Evolutionary conservation across 2,888 invertebrate genomes (phyloP), one percentile per base, ranked within the genome.

Genomic region (Drosophila stalkeri): DNA sequence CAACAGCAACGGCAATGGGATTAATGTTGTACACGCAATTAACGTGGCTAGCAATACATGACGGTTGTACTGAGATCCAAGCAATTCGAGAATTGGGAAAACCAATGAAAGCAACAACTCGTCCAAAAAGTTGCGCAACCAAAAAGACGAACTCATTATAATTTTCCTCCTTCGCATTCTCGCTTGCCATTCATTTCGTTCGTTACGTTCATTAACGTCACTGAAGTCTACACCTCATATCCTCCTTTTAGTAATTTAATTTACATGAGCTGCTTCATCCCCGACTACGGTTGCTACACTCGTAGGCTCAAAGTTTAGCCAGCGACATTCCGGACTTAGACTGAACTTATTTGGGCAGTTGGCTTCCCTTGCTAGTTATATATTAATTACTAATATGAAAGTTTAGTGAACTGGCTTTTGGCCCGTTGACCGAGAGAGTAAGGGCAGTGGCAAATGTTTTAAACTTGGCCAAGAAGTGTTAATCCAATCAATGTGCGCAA

Each of bases 301-400:
- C 46, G 71, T 57, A n/a, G 35, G 66, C 54, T 52, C 63, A 83
- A 84, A 86, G 49, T 81, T 84, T 77, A 67, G 56, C 46, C 66
- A 62, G 56, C 69, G 80, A 73, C 73, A 80, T 76, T 73, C 63
- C 7, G n/a, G 27, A 11, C 47, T 47, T 49, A 49, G 72, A 39
- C 59, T 31, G 59, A n/a, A 41, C 64, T 65, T 49, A 35, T 51
- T 33, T 23, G 35, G 35, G 2, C 54, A 18, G 35, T 27, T 60
- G 49, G 37, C 65, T 61, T 35, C 56, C 37, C 67, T 59, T 37
- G 56, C 41, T 33, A 49, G 74, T 51, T 46, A 41, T 60, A 70
- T 82, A 85, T 85, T 84, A 85, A 85, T 82, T 81, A 82, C 75
- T 85, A 87, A 82, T 82, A 81, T 74, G 59, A 81, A 86, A 79